phyloP scores from a whole-genome alignment of 2,888 invertebrate species.

The Fragum fragum region DNA sequence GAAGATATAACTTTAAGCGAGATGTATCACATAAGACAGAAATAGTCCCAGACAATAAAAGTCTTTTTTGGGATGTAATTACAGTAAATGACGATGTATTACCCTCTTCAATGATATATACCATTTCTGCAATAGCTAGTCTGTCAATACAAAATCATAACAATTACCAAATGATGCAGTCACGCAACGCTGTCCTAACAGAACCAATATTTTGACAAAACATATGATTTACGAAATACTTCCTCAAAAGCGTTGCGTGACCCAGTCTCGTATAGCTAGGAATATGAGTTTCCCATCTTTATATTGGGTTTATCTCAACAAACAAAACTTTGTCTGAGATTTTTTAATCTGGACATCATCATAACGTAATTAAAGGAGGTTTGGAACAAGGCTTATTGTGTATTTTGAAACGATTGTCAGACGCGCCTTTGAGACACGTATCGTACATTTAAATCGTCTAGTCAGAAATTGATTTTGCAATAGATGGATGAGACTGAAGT shows the following conservation, averaged over 20 bases:
- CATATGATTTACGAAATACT: not conserved
- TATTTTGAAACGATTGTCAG: too few relatives aligned
- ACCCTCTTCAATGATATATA: not conserved
- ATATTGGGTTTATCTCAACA: not conserved
- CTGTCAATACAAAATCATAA: constrained; percentile 3
- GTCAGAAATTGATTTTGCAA: too few relatives aligned
- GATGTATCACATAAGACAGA: too few relatives aligned
- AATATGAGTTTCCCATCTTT: not conserved
- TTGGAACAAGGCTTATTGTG: too few relatives aligned
- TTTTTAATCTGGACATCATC: too few relatives aligned
- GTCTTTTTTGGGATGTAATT: not conserved
- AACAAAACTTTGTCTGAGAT: too few relatives aligned
- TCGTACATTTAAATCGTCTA: too few relatives aligned
- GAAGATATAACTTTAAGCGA: too few relatives aligned
- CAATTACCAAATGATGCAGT: not conserved
- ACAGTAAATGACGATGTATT: not conserved
- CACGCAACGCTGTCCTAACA: not conserved
- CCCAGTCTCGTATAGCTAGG: not conserved
- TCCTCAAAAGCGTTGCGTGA: not conserved
- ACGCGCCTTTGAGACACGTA: too few relatives aligned
- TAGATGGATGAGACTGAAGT: too few relatives aligned
- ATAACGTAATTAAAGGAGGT: too few relatives aligned
- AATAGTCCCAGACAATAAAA: too few relatives aligned
- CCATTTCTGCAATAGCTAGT: not conserved
- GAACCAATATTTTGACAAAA: not conserved